phyloP scores from a whole-genome alignment of 2,113 vertebrate genomes.

The Clarias gariepinus region DNA sequence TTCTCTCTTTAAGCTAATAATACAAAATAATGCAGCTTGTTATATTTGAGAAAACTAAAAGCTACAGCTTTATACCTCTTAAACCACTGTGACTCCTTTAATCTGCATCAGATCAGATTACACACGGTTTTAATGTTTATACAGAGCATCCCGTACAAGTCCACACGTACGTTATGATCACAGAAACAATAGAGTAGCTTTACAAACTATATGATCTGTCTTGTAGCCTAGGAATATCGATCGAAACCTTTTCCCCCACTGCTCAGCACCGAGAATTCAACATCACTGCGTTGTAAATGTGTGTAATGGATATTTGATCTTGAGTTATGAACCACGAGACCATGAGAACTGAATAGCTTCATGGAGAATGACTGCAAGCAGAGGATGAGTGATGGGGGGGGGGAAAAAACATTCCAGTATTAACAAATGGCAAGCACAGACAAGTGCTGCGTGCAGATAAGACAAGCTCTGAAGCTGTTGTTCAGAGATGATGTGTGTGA shows the following conservation, averaged over 20 bases:
- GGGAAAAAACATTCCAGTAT: constrained; percentile 22
- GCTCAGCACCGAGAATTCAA: background rate
- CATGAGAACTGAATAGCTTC: constrained; percentile 6
- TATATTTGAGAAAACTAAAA: background rate
- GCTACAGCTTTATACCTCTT: background rate
- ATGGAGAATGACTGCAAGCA: constrained; percentile 30
- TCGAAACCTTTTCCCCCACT: background rate
- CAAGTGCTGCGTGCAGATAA: constrained; percentile 44
- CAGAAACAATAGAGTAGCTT: background rate
- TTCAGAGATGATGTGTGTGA: constrained; percentile 56
- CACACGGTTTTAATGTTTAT: background rate
- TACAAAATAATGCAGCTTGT: background rate
- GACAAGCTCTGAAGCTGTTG: constrained; percentile 57
- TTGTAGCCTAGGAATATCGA: background rate
- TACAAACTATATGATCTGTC: background rate
- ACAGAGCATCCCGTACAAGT: background rate
- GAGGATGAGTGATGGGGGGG: constrained; percentile 1
- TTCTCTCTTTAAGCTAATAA: background rate
- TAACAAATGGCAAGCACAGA: constrained; percentile 21
- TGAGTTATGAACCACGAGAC: background rate
- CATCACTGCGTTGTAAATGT: background rate
- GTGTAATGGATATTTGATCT: background rate
- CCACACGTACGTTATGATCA: background rate
- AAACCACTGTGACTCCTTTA: background rate
- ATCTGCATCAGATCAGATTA: background rate